A percentile compares a stretch with the other conserved stretches of the same genome.
Conservation (phyloP, 2,888 invertebrate genomes). For the Brachypalpus laphriformis region DNA sequence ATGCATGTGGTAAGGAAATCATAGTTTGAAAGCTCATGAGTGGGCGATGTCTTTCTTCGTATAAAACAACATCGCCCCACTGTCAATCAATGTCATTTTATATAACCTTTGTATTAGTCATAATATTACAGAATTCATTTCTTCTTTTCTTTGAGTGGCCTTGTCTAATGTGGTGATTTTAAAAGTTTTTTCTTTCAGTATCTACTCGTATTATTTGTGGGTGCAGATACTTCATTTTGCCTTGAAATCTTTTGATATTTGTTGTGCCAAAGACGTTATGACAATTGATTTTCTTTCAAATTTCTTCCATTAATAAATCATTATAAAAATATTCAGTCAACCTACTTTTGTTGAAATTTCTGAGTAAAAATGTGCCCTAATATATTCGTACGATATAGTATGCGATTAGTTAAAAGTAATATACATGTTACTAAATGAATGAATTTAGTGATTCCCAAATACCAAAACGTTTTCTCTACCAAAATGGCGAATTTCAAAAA, state of each 20-base stretch:
- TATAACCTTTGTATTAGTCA: constrained; percentile 23
- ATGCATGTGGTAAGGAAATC: constrained; percentile 9
- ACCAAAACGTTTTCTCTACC: too few relatives aligned
- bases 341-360: too few relatives aligned
- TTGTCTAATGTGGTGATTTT: neutral
- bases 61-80: constrained; percentile 13
- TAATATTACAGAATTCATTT: constrained; percentile 15
- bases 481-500: too few relatives aligned
- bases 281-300: too few relatives aligned
- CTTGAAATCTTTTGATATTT: constrained; percentile 26
- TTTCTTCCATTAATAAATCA: too few relatives aligned
- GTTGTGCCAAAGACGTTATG: too few relatives aligned
- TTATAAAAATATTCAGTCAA: too few relatives aligned
- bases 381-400: too few relatives aligned
- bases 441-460: too few relatives aligned
- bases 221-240: neutral
- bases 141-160: neutral
- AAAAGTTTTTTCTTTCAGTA: neutral
- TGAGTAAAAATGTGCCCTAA: too few relatives aligned
- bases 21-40: constrained; percentile 16
- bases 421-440: too few relatives aligned
- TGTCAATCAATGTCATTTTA: constrained; percentile 43
- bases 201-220: neutral
- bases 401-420: too few relatives aligned
- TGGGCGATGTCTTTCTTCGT: constrained; percentile 28